Evolutionary conservation across 1,140 invertebrate species (phyloP), one percentile per base, ranked within the genome.

Genomic region (Trichoplusia ni): DNA sequence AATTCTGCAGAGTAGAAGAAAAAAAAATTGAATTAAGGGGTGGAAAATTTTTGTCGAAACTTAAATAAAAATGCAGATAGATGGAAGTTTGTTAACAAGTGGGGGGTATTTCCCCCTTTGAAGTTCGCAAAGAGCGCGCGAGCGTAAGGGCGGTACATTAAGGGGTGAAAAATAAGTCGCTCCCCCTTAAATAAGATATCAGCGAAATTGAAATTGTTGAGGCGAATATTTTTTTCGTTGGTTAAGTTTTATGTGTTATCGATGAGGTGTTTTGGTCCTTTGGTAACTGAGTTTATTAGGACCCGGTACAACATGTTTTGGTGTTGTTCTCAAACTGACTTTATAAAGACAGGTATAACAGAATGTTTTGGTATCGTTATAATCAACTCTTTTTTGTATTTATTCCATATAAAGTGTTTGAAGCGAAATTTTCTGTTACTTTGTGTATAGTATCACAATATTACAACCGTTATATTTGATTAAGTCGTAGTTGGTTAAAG

Each of bases 41-140:
- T 77, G 77, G 71, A 80, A 75, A 81, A 75, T 73, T 82, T 85
- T 82, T 79, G 77, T 72, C 78, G 79, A 86, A 89, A 87, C 83
- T 89, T 89, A 87, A 87, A 87, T 86, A 89, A 87, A 89, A 87
- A 89, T 87, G 80, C 82, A 85, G 86, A 87, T 89, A 84, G 84
- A 83, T 86, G 78, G 76, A 86, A 85, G 79, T 86, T 85, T 81
- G 77, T 79, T 86, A 85, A 85, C 82, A 79, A 82, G 82, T 75
- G 73, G 80, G 79, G 74, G 29, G 19, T 16, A 40, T 42, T 13
- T 33, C 69, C 64, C 72, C 75, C 69, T 89, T 86, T 86, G 82
- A 89, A 84, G 77, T 84, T 77, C 40, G 59, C 49, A 58, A 64
- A 59, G 67, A 49, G 56, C 60, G 62, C 49, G 65, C 63, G 47